These are phyloP conservation scores for Gobionotothen gibberifrons DNA, from an alignment of 2,797 vertebrate genomes.

Conservation along the genomic window DNA sequence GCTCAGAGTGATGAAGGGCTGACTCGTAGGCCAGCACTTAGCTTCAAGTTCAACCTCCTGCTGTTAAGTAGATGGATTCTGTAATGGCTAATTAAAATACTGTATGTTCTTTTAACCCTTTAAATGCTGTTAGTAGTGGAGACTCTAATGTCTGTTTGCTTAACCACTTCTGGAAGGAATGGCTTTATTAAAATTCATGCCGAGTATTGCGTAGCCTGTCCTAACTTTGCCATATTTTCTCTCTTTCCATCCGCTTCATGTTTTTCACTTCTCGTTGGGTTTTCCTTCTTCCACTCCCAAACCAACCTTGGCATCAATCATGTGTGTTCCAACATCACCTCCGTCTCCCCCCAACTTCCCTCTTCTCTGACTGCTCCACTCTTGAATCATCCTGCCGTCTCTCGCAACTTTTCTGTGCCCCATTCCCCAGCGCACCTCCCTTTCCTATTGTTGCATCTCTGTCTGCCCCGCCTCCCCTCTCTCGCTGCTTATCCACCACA, in stretches of 20 bases:
- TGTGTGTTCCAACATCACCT: constrained; percentile 41
- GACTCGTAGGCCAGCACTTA: background rate
- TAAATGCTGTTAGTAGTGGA: background rate
- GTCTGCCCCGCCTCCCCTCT: constrained; percentile 2
- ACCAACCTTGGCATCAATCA: constrained; percentile 35
- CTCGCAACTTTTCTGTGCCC: constrained; percentile 27
- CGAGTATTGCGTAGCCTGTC: background rate
- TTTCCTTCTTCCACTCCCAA: constrained; percentile 11
- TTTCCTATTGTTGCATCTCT: constrained; percentile 26
- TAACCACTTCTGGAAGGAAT: constrained; percentile 21
- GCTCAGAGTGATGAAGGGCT: constrained; percentile 14
- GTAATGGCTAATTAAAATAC: background rate
- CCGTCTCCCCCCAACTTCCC: constrained; percentile 21
- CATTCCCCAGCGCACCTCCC: constrained; percentile 31
- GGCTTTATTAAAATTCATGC: constrained; percentile 46
- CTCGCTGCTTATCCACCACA: constrained; percentile 45
- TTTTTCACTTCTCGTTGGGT: constrained; percentile 36
- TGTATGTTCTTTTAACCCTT: constrained; percentile 21
- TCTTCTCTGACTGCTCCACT: constrained; percentile 31
- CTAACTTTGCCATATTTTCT: constrained; percentile 21
- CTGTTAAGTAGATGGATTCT: constrained; percentile 9
- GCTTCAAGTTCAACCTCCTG: constrained; percentile 1
- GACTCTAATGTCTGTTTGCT: constrained; percentile 12
- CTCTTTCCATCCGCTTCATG: constrained; percentile 10
- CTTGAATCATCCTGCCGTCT: constrained; percentile 29